Evolutionary conservation across 2,113 vertebrate genomes (phyloP).

Genomic region (Gadus macrocephalus): DNA sequence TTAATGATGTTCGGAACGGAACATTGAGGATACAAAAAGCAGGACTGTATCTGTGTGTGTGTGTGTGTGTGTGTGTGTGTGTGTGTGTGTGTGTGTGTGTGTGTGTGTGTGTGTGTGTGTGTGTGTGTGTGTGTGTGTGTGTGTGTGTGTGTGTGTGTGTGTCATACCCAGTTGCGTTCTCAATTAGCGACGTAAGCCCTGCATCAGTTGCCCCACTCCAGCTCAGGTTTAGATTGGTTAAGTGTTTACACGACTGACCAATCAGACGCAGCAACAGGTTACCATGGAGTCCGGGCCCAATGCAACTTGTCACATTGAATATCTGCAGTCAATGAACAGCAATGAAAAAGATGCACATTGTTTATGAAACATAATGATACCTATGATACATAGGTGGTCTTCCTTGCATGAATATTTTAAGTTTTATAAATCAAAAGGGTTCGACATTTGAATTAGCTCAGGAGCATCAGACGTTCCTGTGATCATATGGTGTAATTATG

Average conservation of each 20-base stretch:
- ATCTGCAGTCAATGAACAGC: conserved; percentile 40
- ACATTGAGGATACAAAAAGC: too few species aligned
- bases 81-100: neutral
- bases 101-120: neutral
- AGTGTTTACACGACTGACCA: conserved; percentile 43
- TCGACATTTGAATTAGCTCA: too few species aligned
- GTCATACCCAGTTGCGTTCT: conserved; percentile 40
- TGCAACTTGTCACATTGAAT: conserved; percentile 59
- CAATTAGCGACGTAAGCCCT: conserved; percentile 49
- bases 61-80: too few species aligned
- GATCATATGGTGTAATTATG: too few species aligned
- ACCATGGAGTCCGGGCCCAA: conserved; percentile 47
- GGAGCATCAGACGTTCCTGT: too few species aligned
- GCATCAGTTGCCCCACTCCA: conserved; percentile 62
- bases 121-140: conserved; percentile 3
- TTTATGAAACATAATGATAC: too few species aligned
- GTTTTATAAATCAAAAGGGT: too few species aligned
- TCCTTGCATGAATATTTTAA: neutral
- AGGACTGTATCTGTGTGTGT: too few species aligned
- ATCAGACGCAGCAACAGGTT: conserved; percentile 44
- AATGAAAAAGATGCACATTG: neutral
- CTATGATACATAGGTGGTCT: neutral
- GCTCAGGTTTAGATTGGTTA: conserved; percentile 56
- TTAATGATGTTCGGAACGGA: too few species aligned
- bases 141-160: conserved; percentile 1